These are phyloP conservation scores for Erinaceus europaeus DNA, from an alignment of 2,113 vertebrate species.

Conservation along the genomic window DNA sequence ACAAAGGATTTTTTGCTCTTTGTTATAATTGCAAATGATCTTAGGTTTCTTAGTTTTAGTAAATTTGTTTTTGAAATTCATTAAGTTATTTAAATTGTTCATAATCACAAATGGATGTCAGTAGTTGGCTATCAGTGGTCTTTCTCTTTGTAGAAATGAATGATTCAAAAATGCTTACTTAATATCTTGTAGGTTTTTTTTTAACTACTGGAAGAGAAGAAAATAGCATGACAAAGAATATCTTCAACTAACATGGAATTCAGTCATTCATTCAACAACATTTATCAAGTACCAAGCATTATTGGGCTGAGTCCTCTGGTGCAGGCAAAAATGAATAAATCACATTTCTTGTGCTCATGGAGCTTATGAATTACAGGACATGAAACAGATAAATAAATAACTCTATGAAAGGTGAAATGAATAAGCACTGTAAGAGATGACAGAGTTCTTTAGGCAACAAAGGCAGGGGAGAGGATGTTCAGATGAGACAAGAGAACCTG, in stretches of 20 bases:
- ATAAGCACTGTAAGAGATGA: neutral
- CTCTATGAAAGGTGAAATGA: constrained; percentile 25
- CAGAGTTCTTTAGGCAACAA: neutral
- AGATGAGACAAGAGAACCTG: neutral
- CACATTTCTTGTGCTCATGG: neutral
- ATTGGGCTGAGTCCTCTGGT: neutral
- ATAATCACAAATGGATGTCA: constrained; percentile 30
- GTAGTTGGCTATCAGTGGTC: constrained; percentile 5
- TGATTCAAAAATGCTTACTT: constrained; percentile 16
- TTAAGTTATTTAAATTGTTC: constrained; percentile 45
- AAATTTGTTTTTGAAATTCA: constrained; percentile 62
- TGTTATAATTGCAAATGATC: constrained; percentile 28
- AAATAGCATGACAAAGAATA: constrained; percentile 36
- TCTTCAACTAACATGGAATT: constrained; percentile 44
- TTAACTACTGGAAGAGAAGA: constrained; percentile 20
- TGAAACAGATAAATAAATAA: constrained; percentile 39
- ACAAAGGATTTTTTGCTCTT: neutral
- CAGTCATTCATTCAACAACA: constrained; percentile 42
- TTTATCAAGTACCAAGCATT: constrained; percentile 10
- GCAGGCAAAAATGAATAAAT: constrained; percentile 26
- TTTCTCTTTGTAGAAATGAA: constrained; percentile 46
- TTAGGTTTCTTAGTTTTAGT: constrained; percentile 46
- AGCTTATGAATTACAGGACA: constrained; percentile 26
- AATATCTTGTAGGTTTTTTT: constrained; percentile 20
- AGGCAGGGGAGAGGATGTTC: neutral